phyloP scores from a whole-genome alignment of 2,797 vertebrate species.

The Peromyscus attwateri region DNA sequence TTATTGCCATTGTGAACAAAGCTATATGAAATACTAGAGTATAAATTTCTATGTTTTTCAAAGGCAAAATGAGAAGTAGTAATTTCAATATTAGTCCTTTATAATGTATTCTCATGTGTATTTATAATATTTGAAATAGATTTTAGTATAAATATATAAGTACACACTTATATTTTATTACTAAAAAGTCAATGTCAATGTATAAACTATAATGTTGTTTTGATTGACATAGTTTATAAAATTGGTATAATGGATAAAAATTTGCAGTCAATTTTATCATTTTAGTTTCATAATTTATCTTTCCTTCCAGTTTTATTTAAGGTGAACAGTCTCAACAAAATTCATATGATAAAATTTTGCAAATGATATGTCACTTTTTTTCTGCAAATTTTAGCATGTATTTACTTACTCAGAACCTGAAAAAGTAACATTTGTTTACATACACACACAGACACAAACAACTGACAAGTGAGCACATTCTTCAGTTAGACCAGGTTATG shows the following conservation, averaged over 20 bases:
- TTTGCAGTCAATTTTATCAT: background rate
- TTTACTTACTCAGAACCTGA: background rate
- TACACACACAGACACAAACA: background rate
- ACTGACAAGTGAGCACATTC: background rate
- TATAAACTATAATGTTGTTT: constrained; percentile 34
- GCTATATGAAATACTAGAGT: constrained; percentile 12
- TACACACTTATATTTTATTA: background rate
- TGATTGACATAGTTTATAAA: constrained; percentile 29
- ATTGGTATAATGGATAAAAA: constrained; percentile 3
- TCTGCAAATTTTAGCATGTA: constrained; percentile 50
- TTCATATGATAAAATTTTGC: background rate
- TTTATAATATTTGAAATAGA: constrained; percentile 20
- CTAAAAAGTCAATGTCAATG: background rate
- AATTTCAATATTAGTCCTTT: constrained; percentile 25
- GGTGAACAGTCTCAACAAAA: background rate
- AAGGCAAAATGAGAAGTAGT: constrained; percentile 1
- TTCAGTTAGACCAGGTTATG: constrained; percentile 9
- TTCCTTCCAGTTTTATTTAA: constrained; percentile 1
- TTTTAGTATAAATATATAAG: constrained; percentile 34
- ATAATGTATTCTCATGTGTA: constrained; percentile 8
- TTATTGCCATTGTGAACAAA: background rate
- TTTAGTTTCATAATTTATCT: constrained; percentile 51
- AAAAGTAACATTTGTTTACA: background rate
- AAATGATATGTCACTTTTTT: constrained; percentile 27
- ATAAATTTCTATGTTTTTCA: background rate